Conservation (phyloP, 2,113 vertebrate species). For the Scomber japonicus region DNA sequence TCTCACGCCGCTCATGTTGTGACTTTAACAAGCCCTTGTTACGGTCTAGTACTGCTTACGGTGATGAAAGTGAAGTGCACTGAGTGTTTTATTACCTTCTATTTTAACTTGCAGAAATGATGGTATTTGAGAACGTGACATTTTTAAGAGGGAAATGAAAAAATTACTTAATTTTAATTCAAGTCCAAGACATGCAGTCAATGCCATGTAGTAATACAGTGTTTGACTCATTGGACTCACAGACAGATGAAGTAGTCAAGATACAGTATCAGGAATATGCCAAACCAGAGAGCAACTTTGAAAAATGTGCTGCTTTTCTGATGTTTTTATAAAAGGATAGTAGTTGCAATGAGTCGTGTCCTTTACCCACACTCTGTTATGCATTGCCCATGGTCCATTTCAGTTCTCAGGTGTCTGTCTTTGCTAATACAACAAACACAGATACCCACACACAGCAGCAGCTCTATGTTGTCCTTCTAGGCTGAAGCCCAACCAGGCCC, state of each 20-base stretch:
- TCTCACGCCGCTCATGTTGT: conserved; percentile 58
- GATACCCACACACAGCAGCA: background rate
- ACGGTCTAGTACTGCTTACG: conserved; percentile 42
- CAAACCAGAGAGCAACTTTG: background rate
- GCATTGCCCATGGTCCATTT: background rate
- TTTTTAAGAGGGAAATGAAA: background rate
- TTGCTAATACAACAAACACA: background rate
- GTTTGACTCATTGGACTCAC: background rate
- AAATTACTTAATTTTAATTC: background rate
- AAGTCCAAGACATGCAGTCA: background rate
- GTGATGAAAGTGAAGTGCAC: conserved; percentile 22
- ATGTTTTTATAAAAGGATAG: background rate
- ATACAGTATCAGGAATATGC: background rate
- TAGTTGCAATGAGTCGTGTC: background rate
- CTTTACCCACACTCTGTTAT: background rate
- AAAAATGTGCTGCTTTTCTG: background rate
- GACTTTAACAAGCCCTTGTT: conserved; percentile 46
- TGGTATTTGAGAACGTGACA: conserved; percentile 4
- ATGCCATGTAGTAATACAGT: background rate
- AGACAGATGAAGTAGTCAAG: background rate
- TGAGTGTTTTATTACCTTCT: conserved; percentile 35
- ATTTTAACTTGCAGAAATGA: conserved; percentile 42
- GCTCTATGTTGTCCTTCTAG: background rate
- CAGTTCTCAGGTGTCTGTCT: background rate
- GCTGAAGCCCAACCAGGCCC: background rate